Conservation (phyloP, 1,140 invertebrate genomes). For the Rhyzopertha dominica region DNA sequence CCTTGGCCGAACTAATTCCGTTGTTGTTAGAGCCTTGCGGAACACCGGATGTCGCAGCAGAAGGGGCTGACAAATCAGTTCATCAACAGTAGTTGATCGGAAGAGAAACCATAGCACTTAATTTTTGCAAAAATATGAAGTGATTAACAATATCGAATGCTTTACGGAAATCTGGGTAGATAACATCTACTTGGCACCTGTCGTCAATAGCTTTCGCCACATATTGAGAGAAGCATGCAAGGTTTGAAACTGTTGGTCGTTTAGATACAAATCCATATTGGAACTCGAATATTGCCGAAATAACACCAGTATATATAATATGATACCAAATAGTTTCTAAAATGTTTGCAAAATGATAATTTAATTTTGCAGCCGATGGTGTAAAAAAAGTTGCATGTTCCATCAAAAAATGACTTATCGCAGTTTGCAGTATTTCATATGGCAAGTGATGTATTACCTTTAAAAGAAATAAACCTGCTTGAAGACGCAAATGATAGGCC, state of each 20-base stretch:
- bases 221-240: slow-evolving; percentile 4
- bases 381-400: too few relatives aligned
- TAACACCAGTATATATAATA: too few relatives aligned
- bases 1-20: too few relatives aligned
- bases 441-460: too few relatives aligned
- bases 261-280: slow-evolving; percentile 15
- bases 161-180: slow-evolving; percentile 16
- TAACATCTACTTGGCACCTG: slow-evolving; percentile 3
- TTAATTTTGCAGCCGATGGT: too few relatives aligned
- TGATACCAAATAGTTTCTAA: too few relatives aligned
- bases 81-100: background rate
- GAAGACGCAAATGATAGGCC: too few relatives aligned
- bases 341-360: too few relatives aligned
- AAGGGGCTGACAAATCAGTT: background rate
- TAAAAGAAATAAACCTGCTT: too few relatives aligned
- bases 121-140: background rate
- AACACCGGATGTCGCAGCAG: slow-evolving; percentile 4
- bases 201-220: slow-evolving; percentile 1
- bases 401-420: too few relatives aligned
- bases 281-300: slow-evolving; percentile 2
- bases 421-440: too few relatives aligned
- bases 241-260: slow-evolving; percentile 10
- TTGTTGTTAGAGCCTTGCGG: slow-evolving; percentile 18
- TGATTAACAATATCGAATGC: slow-evolving; percentile 6
- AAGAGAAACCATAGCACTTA: slow-evolving; percentile 1